phyloP scores from a whole-genome alignment of 2,113 vertebrate genomes.

The Amazona guildingii region DNA sequence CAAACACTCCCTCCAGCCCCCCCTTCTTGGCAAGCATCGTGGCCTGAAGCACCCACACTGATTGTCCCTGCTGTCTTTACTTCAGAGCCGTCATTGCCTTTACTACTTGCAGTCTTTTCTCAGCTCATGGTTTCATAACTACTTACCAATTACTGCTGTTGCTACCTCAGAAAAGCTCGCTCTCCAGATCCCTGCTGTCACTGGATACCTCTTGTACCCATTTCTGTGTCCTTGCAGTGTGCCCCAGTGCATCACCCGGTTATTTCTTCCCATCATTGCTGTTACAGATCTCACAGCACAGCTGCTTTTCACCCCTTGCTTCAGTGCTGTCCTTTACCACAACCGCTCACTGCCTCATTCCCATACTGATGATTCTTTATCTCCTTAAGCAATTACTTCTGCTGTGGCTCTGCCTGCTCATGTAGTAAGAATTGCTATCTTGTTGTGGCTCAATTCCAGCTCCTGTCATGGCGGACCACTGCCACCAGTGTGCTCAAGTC shows the following conservation, averaged over 20 bases:
- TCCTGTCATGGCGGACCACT: background rate
- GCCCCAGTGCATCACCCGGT: background rate
- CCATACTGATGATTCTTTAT: background rate
- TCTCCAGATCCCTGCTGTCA: no score
- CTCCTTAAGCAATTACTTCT: background rate
- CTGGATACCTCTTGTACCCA: background rate
- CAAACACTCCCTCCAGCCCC: fast-evolving
- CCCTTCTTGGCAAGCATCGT: background rate
- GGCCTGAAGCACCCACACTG: background rate
- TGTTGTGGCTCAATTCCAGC: background rate
- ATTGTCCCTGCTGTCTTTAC: background rate
- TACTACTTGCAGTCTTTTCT: background rate
- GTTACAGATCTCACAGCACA: fast-evolving
- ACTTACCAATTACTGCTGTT: fast-evolving
- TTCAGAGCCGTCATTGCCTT: background rate
- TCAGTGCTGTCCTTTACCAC: background rate
- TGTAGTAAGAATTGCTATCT: fast-evolving
- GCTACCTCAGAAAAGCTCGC: fast-evolving
- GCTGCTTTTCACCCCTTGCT: background rate
- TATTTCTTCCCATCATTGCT: fast-evolving
- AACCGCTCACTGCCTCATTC: background rate
- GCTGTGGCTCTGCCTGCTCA: background rate
- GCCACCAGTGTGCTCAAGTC: background rate
- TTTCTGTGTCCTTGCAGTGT: background rate
- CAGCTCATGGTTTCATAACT: fast-evolving